phyloP scores from a whole-genome alignment of 2,888 invertebrate genomes.

The Caenorhabditis parvicauda region DNA sequence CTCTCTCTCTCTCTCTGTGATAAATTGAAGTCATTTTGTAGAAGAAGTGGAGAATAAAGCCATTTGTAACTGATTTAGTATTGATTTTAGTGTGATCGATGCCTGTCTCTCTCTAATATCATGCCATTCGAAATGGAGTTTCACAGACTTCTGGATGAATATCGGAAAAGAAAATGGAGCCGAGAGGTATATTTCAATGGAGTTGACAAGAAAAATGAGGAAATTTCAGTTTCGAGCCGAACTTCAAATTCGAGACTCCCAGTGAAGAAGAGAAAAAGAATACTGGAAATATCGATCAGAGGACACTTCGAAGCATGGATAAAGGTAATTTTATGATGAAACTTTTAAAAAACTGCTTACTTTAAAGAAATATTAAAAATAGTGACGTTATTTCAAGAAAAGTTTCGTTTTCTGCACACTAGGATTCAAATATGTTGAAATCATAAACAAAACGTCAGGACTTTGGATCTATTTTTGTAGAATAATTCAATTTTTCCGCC shows the following conservation, averaged over 20 bases:
- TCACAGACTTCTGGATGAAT: neutral
- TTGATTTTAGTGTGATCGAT: constrained; percentile 15
- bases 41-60: neutral
- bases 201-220: neutral
- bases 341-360: no score
- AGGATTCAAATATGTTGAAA: no score
- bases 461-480: no score
- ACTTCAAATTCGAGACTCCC: constrained; percentile 12
- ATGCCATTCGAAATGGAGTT: constrained; percentile 7
- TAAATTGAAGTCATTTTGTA: no score
- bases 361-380: no score
- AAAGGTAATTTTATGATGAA: no score
- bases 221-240: constrained; percentile 10
- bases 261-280: constrained; percentile 3
- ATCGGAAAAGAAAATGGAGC: neutral
- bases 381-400: no score
- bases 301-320: no score
- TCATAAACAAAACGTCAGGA: no score
- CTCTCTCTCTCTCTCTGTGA: no score
- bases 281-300: constrained; percentile 20
- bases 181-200: neutral
- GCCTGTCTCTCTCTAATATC: constrained; percentile 24
- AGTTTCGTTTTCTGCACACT: no score
- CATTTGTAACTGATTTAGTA: neutral
- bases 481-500: no score